phyloP scores from a whole-genome alignment of 2,888 invertebrate genomes.

The Cetonia aurata region DNA sequence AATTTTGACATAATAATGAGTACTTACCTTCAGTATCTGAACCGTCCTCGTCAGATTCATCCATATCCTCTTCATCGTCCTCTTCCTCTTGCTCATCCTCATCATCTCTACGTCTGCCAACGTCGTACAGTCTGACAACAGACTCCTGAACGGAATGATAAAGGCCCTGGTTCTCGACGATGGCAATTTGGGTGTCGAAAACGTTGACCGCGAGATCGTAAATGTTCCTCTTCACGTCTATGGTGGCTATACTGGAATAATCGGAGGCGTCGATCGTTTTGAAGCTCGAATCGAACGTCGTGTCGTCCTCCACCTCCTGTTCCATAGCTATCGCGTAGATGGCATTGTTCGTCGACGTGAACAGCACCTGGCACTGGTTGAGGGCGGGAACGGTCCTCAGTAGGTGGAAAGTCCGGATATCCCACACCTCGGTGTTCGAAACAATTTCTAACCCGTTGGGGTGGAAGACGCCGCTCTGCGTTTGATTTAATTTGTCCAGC shows the following conservation, averaged over 20 bases:
- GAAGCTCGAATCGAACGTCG: slow-evolving; percentile 90
- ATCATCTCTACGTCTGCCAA: slow-evolving; percentile 87
- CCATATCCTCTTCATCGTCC: slow-evolving; percentile 73
- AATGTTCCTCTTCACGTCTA: slow-evolving; percentile 92
- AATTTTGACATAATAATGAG: neutral
- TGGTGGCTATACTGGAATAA: slow-evolving; percentile 94
- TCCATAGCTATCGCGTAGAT: slow-evolving; percentile 90
- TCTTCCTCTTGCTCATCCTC: slow-evolving; percentile 80
- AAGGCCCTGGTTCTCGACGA: slow-evolving; percentile 90
- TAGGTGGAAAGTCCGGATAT: slow-evolving; percentile 93
- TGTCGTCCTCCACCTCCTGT: slow-evolving; percentile 78
- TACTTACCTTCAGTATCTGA: slow-evolving; percentile 66
- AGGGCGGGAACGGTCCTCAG: slow-evolving; percentile 93
- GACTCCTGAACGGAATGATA: slow-evolving; percentile 90
- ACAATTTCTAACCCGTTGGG: slow-evolving; percentile 95
- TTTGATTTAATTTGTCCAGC: slow-evolving; percentile 97
- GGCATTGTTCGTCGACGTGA: slow-evolving; percentile 88
- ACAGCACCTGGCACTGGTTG: slow-evolving; percentile 89
- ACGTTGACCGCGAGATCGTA: slow-evolving; percentile 87
- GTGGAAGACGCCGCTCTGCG: slow-evolving; percentile 95
- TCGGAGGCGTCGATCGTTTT: slow-evolving; percentile 95
- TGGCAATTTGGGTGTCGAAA: slow-evolving; percentile 87
- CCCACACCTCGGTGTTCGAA: slow-evolving; percentile 99
- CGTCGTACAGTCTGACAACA: slow-evolving; percentile 91
- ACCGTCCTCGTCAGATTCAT: slow-evolving; percentile 74